Conservation (phyloP, 2,113 vertebrate species). For the Zingel zingel region DNA sequence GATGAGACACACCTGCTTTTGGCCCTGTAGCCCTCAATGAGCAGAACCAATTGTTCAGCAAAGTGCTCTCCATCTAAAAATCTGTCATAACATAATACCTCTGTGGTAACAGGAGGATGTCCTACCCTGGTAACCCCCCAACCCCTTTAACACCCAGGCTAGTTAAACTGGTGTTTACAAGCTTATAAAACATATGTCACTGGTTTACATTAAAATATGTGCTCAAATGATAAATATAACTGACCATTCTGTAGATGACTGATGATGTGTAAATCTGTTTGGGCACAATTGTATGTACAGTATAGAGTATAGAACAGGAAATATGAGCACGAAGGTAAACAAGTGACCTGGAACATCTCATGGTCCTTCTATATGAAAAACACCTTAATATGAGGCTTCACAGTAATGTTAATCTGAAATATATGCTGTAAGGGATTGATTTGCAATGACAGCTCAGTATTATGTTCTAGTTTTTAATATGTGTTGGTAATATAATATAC, state of each 20-base stretch:
- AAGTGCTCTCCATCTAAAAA: conserved; percentile 43
- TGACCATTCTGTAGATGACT: background rate
- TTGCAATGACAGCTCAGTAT: background rate
- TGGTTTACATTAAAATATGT: background rate
- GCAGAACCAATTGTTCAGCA: conserved; percentile 31
- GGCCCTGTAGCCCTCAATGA: conserved; percentile 39
- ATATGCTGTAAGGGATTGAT: background rate
- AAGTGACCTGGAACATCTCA: background rate
- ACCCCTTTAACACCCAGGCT: background rate
- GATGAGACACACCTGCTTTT: conserved; percentile 50
- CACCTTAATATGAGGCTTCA: background rate
- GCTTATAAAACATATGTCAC: background rate
- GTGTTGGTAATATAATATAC: background rate
- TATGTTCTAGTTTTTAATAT: background rate
- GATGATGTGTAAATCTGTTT: background rate
- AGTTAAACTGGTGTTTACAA: background rate
- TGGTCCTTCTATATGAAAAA: background rate
- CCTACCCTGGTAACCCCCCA: background rate
- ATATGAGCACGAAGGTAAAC: conserved; percentile 11
- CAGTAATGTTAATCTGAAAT: background rate
- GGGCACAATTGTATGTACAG: background rate
- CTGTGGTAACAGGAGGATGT: conserved; percentile 7
- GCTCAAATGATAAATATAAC: background rate
- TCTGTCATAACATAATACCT: conserved; percentile 49
- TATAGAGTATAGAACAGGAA: background rate